phyloP scores from a whole-genome alignment of 1,140 invertebrate genomes.

The Calosoma granatense region DNA sequence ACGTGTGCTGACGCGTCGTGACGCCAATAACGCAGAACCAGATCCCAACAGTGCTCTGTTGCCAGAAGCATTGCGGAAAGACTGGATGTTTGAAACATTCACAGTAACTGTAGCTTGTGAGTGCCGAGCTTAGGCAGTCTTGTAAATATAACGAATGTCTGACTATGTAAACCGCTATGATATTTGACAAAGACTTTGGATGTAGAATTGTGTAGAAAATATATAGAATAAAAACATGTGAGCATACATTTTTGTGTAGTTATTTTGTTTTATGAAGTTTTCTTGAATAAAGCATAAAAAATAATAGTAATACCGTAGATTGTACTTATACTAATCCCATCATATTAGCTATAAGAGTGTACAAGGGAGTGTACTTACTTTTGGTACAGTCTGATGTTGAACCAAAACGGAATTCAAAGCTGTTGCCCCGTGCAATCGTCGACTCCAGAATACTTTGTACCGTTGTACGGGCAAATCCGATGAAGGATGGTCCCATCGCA shows the following conservation, averaged over 20 bases:
- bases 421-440: constrained; percentile 40
- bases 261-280: neutral
- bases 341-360: constrained; percentile 9
- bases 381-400: constrained; percentile 45
- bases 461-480: constrained; percentile 52
- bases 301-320: neutral
- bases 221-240: neutral
- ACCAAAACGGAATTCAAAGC: constrained; percentile 47
- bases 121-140: constrained; percentile 18
- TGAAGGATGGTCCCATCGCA: constrained; percentile 51
- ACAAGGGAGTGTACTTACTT: constrained; percentile 35
- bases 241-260: too few species aligned
- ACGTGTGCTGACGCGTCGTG: constrained; percentile 18
- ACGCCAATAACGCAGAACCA: neutral
- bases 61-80: constrained; percentile 17
- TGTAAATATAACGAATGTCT: neutral
- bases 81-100: constrained; percentile 18
- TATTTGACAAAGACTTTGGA: neutral
- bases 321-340: too few species aligned
- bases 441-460: constrained; percentile 53
- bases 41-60: constrained; percentile 9
- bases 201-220: neutral
- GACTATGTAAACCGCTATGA: too few species aligned
- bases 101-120: constrained; percentile 22
- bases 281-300: neutral